These are phyloP conservation scores for Cyprinodon diabolis DNA, from an alignment of 2,797 vertebrate genomes.

Conservation along the genomic window DNA sequence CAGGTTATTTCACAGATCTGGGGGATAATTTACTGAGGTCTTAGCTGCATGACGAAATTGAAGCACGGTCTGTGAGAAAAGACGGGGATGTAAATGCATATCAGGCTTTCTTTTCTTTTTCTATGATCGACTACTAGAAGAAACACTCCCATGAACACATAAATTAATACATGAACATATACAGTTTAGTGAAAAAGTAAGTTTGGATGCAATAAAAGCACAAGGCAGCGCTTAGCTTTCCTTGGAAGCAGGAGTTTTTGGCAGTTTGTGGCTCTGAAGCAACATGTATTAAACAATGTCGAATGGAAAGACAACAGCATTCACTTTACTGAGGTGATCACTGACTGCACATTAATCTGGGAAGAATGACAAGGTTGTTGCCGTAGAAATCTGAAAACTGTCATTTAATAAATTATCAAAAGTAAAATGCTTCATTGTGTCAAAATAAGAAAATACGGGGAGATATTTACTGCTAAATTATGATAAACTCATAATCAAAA, in stretches of 20 bases:
- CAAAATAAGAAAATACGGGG: too few relatives aligned
- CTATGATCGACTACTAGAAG: neutral
- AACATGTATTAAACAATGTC: neutral
- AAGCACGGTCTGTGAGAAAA: neutral
- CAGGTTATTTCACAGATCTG: slow-evolving; percentile 29
- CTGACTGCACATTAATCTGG: neutral
- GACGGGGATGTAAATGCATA: neutral
- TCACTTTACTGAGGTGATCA: neutral
- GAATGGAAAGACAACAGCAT: neutral
- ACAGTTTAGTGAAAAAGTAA: neutral
- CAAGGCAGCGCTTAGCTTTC: too few relatives aligned
- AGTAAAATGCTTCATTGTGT: too few relatives aligned
- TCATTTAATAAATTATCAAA: too few relatives aligned
- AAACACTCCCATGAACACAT: neutral
- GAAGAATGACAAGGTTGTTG: neutral
- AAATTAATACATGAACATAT: neutral
- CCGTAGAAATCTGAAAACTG: neutral
- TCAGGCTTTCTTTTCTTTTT: neutral
- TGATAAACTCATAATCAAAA: too few relatives aligned
- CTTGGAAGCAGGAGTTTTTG: too few relatives aligned
- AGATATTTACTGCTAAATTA: too few relatives aligned
- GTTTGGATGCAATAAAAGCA: neutral
- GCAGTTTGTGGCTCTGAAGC: too few relatives aligned
- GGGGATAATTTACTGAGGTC: slow-evolving; percentile 25
- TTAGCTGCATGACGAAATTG: slow-evolving; percentile 17